phyloP scores from a whole-genome alignment of 2,888 invertebrate species.

The Caenorhabditis sulstoni region DNA sequence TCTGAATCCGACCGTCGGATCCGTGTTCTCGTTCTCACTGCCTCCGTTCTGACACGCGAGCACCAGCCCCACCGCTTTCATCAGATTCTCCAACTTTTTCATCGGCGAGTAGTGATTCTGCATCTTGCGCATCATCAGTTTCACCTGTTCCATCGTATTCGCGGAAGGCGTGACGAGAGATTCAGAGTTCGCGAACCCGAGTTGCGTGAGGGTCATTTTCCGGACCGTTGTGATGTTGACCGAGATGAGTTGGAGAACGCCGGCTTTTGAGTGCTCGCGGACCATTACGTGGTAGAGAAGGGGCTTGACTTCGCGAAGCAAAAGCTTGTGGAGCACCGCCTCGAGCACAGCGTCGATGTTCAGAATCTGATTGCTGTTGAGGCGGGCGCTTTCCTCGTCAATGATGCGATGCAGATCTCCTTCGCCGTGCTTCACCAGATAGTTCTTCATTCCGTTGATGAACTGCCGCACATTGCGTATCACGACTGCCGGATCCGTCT shows the following conservation, averaged over 20 bases:
- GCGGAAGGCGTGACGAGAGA: slow-evolving; percentile 49
- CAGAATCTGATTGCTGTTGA: slow-evolving; percentile 92
- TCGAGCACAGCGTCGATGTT: slow-evolving; percentile 96
- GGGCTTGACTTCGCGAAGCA: slow-evolving; percentile 83
- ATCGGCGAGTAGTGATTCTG: slow-evolving; percentile 93
- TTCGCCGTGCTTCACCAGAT: slow-evolving; percentile 95
- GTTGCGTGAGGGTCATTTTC: slow-evolving; percentile 82
- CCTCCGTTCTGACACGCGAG: slow-evolving; percentile 47
- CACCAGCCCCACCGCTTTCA: slow-evolving; percentile 60
- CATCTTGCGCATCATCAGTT: slow-evolving; percentile 86
- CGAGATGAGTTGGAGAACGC: slow-evolving; percentile 81
- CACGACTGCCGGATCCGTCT: slow-evolving; percentile 76
- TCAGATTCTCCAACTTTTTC: slow-evolving; percentile 92
- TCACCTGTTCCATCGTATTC: slow-evolving; percentile 86
- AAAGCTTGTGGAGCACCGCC: slow-evolving; percentile 92
- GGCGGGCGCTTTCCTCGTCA: slow-evolving; percentile 88
- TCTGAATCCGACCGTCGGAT: slow-evolving; percentile 32
- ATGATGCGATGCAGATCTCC: slow-evolving; percentile 92
- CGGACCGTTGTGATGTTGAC: slow-evolving; percentile 82
- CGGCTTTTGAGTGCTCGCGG: slow-evolving; percentile 80
- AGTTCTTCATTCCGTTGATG: slow-evolving; percentile 99
- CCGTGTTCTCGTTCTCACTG: slow-evolving; percentile 53
- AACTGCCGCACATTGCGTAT: slow-evolving; percentile 83
- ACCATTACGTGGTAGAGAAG: slow-evolving; percentile 80
- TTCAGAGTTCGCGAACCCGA: slow-evolving; percentile 81